phyloP scores from a whole-genome alignment of 2,888 invertebrate genomes.

The Caenorhabditis doughertyi region DNA sequence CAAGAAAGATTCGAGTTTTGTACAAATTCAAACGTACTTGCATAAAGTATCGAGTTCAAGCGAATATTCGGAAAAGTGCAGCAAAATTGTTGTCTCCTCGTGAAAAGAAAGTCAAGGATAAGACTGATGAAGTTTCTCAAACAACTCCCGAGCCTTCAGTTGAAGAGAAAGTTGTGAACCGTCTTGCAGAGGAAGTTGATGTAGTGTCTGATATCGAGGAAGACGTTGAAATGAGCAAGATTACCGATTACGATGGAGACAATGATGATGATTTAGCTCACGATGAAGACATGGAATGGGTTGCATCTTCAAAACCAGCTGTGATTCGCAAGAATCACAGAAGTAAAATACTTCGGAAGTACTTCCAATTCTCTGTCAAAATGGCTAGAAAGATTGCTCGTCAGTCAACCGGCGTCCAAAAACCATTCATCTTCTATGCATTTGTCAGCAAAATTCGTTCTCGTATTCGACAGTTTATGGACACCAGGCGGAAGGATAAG shows the following conservation, averaged over 20 bases:
- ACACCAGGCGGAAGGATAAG: conserved; percentile 10
- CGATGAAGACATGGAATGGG: conserved; percentile 6
- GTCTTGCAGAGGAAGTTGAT: background rate
- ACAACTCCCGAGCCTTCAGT: background rate
- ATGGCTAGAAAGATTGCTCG: conserved; percentile 48
- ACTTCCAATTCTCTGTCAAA: conserved; percentile 37
- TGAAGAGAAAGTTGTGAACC: background rate
- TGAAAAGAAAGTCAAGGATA: background rate
- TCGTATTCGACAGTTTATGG: conserved; percentile 36
- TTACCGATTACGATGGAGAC: conserved; percentile 45
- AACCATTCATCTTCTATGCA: conserved; percentile 36
- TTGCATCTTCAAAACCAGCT: background rate
- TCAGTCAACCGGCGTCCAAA: conserved; percentile 1
- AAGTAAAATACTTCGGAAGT: conserved; percentile 11
- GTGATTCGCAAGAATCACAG: conserved; percentile 17
- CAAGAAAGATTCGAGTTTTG: conserved; percentile 29
- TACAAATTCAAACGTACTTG: conserved; percentile 54
- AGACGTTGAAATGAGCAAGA: background rate
- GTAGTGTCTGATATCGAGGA: background rate
- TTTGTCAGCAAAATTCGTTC: conserved; percentile 34
- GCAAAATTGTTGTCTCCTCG: background rate
- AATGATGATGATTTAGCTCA: conserved; percentile 25
- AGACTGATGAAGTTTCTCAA: background rate
- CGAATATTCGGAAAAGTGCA: conserved; percentile 1
- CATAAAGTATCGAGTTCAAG: conserved; percentile 47